phyloP scores from a whole-genome alignment of 2,797 vertebrate genomes.

The Anolis apletophallus region DNA sequence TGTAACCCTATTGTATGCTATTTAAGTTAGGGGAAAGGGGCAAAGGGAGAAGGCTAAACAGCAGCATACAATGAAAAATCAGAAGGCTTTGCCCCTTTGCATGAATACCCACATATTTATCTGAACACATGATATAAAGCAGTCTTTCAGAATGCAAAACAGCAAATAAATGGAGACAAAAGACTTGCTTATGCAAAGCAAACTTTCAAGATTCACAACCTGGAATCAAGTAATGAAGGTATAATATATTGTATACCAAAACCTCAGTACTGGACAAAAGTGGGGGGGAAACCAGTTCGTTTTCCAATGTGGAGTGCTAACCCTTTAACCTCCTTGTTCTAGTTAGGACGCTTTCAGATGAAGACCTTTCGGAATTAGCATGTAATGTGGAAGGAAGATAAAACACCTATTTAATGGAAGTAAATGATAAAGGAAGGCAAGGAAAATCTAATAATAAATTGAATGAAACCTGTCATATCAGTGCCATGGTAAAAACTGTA shows the following conservation, averaged over 20 bases:
- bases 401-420: not conserved
- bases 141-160: slow-evolving; percentile 49
- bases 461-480: not conserved
- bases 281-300: not conserved
- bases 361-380: not conserved
- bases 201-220: slow-evolving; percentile 23
- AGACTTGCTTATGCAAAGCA: slow-evolving; percentile 27
- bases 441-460: not conserved
- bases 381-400: not conserved
- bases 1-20: slow-evolving; percentile 45
- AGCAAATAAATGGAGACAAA: slow-evolving; percentile 3
- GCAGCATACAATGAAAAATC: slow-evolving; percentile 57
- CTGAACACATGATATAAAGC: slow-evolving; percentile 44
- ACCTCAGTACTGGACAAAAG: accelerated
- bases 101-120: slow-evolving; percentile 36
- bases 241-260: not conserved
- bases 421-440: not conserved
- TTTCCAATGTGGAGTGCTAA: not conserved
- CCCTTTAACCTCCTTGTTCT: not conserved
- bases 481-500: not conserved
- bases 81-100: slow-evolving; percentile 41
- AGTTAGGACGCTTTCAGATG: not conserved
- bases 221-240: not conserved
- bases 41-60: slow-evolving; percentile 41
- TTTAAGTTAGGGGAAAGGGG: slow-evolving; percentile 32